Conservation (phyloP, 2,113 vertebrate species). For the Phycodurus eques region DNA sequence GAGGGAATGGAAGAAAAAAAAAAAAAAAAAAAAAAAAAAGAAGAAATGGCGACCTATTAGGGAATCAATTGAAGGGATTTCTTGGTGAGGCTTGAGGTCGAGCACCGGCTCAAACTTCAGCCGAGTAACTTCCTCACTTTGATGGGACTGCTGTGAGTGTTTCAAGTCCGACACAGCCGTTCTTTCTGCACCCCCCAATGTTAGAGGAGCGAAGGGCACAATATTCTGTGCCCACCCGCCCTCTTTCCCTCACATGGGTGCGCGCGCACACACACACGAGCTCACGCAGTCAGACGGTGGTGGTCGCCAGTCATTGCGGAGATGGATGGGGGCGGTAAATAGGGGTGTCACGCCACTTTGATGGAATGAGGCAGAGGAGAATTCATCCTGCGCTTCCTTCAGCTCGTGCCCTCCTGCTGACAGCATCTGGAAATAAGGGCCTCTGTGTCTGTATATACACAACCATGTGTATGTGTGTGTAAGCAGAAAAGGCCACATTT, state of each 20-base stretch:
- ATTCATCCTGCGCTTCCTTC: slow-evolving; percentile 71
- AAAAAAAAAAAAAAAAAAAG: slow-evolving; percentile 8
- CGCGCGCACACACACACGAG: slow-evolving; percentile 4
- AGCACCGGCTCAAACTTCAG: slow-evolving; percentile 24
- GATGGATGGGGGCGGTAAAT: slow-evolving; percentile 73
- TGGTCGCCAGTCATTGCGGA: slow-evolving; percentile 57
- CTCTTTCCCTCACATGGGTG: slow-evolving; percentile 26
- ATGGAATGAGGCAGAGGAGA: slow-evolving; percentile 71
- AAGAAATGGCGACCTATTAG: slow-evolving; percentile 18
- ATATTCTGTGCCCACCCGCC: slow-evolving; percentile 46
- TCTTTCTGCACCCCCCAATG: slow-evolving; percentile 12
- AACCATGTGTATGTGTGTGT: slow-evolving; percentile 20
- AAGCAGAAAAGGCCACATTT: slow-evolving; percentile 6
- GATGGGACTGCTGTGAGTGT: slow-evolving; percentile 5
- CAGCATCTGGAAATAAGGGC: slow-evolving; percentile 69
- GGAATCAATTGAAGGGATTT: slow-evolving; percentile 35
- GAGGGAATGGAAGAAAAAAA: slow-evolving; percentile 18
- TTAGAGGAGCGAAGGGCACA: slow-evolving; percentile 24
- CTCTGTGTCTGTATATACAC: slow-evolving; percentile 53
- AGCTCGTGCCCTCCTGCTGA: slow-evolving; percentile 63
- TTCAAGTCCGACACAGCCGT: slow-evolving; percentile 29
- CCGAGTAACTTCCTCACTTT: slow-evolving; percentile 39
- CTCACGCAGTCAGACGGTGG: slow-evolving; percentile 19
- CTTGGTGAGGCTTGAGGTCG: slow-evolving; percentile 22
- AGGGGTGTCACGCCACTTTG: slow-evolving; percentile 69